Evolutionary conservation across 2,797 vertebrate genomes (phyloP).

Genomic region (Sciurus carolinensis): DNA sequence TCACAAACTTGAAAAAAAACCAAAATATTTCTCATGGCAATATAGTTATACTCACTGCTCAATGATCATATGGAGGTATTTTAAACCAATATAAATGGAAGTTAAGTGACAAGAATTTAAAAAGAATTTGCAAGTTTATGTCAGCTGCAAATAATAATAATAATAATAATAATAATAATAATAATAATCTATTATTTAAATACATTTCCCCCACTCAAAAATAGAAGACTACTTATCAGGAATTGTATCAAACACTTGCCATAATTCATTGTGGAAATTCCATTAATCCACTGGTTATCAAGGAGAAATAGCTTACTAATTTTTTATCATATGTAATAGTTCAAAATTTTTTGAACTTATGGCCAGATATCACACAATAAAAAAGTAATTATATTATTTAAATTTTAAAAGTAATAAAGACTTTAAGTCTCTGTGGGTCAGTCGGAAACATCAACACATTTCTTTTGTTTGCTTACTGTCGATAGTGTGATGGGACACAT

Average conservation of each 20-base stretch:
- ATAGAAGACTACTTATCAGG: constrained; percentile 50
- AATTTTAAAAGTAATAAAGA: background rate
- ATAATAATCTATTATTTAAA: background rate
- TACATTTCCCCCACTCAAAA: background rate
- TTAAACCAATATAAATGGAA: background rate
- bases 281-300: background rate
- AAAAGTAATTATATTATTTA: background rate
- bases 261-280: constrained; percentile 31
- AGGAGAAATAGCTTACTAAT: constrained; percentile 37
- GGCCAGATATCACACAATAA: background rate
- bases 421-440: background rate
- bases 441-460: background rate
- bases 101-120: constrained; percentile 15
- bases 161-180: background rate
- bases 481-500: background rate
- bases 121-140: background rate
- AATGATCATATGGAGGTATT: constrained; percentile 44
- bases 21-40: background rate
- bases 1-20: constrained; percentile 24
- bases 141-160: background rate
- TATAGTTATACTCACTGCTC: background rate
- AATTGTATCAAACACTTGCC: background rate
- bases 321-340: background rate
- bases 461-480: background rate
- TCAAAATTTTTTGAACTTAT: constrained; percentile 53